Conservation (phyloP, 2,797 vertebrate species). For the Macrochelys suwanniensis region DNA sequence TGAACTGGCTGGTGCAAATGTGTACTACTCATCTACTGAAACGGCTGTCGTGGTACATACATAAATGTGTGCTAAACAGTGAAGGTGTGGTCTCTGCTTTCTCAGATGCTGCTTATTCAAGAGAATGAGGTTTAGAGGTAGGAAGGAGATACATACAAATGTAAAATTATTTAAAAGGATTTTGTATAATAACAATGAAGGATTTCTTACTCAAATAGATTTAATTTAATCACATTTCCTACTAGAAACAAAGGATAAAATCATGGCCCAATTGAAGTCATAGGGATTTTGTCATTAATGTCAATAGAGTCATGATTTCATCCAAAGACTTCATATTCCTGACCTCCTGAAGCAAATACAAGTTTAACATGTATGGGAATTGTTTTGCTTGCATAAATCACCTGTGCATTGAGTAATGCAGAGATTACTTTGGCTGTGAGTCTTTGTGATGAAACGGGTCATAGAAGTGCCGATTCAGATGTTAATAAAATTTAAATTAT, state of each 20-base stretch:
- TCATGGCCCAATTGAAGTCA: neutral
- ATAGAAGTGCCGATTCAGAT: neutral
- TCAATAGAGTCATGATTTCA: neutral
- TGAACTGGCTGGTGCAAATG: neutral
- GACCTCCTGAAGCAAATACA: neutral
- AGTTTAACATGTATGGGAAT: neutral
- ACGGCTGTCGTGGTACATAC: constrained; percentile 18
- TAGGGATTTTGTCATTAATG: constrained; percentile 10
- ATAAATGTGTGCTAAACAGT: constrained; percentile 7
- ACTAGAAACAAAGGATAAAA: neutral
- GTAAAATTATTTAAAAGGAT: neutral
- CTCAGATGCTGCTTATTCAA: neutral
- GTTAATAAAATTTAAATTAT: neutral
- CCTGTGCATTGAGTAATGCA: neutral
- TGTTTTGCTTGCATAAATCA: constrained; percentile 14
- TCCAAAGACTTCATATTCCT: neutral
- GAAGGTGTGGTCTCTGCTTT: neutral
- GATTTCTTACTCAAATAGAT: neutral
- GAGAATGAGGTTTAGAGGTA: neutral
- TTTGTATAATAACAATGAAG: constrained; percentile 3
- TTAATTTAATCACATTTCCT: constrained; percentile 22
- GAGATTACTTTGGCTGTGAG: neutral
- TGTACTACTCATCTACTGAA: neutral
- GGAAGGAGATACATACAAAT: neutral
- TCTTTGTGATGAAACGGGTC: neutral